Conservation (phyloP, 1,140 invertebrate species). For the Heliconius nattereri region DNA sequence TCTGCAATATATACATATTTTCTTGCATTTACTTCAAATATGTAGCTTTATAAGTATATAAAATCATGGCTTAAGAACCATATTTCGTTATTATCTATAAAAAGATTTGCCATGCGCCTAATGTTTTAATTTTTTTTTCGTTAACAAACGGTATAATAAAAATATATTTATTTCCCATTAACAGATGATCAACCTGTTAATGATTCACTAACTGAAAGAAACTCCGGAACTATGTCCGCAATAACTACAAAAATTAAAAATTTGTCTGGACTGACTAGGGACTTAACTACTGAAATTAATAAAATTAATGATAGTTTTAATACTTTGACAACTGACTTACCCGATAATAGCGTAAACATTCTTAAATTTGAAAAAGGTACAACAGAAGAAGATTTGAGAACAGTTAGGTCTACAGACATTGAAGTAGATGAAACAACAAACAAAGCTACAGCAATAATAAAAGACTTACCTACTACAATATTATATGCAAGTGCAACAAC, state of each 20-base stretch:
- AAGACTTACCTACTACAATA: background rate
- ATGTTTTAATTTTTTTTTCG: background rate
- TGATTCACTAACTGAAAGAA: conserved; percentile 75
- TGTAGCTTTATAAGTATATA: conserved; percentile 3
- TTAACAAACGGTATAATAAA: conserved; percentile 24
- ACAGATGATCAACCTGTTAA: conserved; percentile 77
- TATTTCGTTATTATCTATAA: background rate
- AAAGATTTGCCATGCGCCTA: background rate
- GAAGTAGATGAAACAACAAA: background rate
- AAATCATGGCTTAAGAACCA: background rate
- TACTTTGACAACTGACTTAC: background rate
- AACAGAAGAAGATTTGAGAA: background rate
- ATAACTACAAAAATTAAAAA: conserved; percentile 44
- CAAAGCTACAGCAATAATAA: background rate
- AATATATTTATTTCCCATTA: conserved; percentile 70
- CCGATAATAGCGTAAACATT: background rate
- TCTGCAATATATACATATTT: background rate
- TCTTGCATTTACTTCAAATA: conserved; percentile 7
- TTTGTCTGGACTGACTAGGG: background rate
- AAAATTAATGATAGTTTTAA: background rate
- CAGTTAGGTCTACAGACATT: background rate
- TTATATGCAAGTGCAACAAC: background rate
- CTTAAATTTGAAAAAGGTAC: background rate
- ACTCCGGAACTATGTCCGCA: conserved; percentile 55
- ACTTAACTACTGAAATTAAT: conserved; percentile 9